These are phyloP conservation scores for Dichetophora obliterata DNA, from an alignment of 2,888 invertebrate genomes.

Conservation along the genomic window DNA sequence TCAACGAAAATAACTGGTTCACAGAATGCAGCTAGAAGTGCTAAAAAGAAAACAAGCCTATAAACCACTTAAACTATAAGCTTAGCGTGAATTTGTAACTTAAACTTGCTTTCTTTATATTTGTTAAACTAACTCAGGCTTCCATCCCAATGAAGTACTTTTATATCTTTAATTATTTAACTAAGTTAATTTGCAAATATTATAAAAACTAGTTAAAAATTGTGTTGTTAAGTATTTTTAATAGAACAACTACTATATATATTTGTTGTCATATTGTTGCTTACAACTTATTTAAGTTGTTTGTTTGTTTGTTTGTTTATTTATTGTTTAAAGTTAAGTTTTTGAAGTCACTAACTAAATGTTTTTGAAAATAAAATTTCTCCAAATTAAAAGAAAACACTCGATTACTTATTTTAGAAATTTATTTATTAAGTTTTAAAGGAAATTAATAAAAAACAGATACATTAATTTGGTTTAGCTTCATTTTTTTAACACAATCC, in stretches of 20 bases:
- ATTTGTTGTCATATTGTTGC: background rate
- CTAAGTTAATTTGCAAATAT: background rate
- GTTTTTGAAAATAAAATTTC: constrained; percentile 15
- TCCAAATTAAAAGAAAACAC: background rate
- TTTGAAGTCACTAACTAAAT: background rate
- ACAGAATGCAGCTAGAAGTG: background rate
- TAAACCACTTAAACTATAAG: background rate
- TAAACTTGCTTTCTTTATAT: background rate
- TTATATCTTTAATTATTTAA: background rate
- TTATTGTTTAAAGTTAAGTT: background rate
- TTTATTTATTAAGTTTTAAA: too few relatives aligned
- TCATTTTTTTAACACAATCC: constrained; percentile 3
- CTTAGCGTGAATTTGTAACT: background rate
- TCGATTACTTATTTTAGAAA: too few relatives aligned
- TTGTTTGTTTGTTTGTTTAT: background rate
- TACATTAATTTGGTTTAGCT: constrained; percentile 9
- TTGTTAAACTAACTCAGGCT: background rate
- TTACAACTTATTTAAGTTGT: background rate
- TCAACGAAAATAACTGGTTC: background rate
- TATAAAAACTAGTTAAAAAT: background rate
- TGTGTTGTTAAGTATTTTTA: background rate
- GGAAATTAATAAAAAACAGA: background rate
- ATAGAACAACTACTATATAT: too few relatives aligned
- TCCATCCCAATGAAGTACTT: background rate
- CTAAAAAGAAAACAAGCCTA: background rate